Percentiles rank a stretch among this genome's conserved stretches.
Conservation (phyloP, 2,113 vertebrate genomes). For the Paralichthys olivaceus region DNA sequence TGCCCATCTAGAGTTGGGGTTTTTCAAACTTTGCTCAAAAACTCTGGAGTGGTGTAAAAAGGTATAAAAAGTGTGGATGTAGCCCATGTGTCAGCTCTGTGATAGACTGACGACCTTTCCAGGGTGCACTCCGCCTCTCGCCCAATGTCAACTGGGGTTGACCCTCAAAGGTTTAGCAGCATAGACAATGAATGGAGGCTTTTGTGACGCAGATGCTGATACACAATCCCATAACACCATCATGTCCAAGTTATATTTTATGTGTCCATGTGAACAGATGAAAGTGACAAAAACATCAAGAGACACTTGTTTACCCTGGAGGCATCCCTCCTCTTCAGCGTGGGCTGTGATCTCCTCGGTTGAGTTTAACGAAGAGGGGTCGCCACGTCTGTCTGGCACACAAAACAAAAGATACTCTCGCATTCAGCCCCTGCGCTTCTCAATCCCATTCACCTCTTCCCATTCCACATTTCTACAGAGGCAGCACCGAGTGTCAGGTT, state of each 20-base stretch:
- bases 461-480: conserved; percentile 65
- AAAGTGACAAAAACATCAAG: conserved; percentile 17
- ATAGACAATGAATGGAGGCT: neutral
- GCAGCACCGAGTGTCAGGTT: conserved; percentile 71
- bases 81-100: no score
- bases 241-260: neutral
- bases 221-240: conserved; percentile 10
- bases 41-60: no score
- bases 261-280: conserved; percentile 12
- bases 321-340: conserved; percentile 20
- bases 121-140: neutral
- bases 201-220: neutral
- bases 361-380: conserved; percentile 58
- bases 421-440: conserved; percentile 55
- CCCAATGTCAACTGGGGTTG: neutral
- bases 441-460: conserved; percentile 59
- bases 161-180: neutral
- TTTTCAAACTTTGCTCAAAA: no score
- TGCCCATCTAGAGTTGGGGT: no score
- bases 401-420: conserved; percentile 60
- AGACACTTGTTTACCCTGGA: conserved; percentile 46
- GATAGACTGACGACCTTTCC: neutral
- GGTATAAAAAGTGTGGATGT: no score
- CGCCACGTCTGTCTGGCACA: conserved; percentile 62
- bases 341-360: conserved; percentile 53